Evolutionary conservation across 2,113 vertebrate species (phyloP).

Genomic region (Cryptoleucopteryx plumbea): DNA sequence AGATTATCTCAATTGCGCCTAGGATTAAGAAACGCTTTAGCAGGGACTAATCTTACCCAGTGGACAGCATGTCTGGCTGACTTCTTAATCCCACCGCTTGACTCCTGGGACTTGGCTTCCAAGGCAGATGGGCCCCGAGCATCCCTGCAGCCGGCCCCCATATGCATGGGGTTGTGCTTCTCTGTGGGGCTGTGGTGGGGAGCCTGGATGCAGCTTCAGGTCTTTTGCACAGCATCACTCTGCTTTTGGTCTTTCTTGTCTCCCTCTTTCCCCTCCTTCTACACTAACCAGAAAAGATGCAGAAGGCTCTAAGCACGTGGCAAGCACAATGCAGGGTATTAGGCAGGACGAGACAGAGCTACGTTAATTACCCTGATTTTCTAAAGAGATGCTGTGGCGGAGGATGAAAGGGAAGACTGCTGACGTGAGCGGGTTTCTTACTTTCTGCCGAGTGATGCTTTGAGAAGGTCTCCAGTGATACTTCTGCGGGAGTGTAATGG

Average conservation of each 20-base stretch:
- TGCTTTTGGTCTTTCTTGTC: background rate
- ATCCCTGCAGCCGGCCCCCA: background rate
- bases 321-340: background rate
- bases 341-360: background rate
- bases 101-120: background rate
- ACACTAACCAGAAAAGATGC: background rate
- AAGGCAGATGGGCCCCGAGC: background rate
- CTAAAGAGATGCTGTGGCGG: background rate
- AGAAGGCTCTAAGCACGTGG: background rate
- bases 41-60: background rate
- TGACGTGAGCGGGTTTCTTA: background rate
- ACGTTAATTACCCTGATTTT: background rate
- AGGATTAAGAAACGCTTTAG: slow-evolving; percentile 8
- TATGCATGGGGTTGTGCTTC: background rate
- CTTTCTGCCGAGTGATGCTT: background rate
- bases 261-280: background rate
- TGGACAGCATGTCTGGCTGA: background rate
- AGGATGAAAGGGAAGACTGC: slow-evolving; percentile 1
- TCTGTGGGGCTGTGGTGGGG: background rate
- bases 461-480: background rate
- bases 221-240: background rate
- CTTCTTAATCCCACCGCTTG: background rate
- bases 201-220: background rate
- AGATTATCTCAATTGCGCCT: background rate
- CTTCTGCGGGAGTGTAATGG: fast-evolving